These are phyloP conservation scores for Ecdyonurus torrentis DNA, from an alignment of 2,888 invertebrate species.

Conservation along the genomic window DNA sequence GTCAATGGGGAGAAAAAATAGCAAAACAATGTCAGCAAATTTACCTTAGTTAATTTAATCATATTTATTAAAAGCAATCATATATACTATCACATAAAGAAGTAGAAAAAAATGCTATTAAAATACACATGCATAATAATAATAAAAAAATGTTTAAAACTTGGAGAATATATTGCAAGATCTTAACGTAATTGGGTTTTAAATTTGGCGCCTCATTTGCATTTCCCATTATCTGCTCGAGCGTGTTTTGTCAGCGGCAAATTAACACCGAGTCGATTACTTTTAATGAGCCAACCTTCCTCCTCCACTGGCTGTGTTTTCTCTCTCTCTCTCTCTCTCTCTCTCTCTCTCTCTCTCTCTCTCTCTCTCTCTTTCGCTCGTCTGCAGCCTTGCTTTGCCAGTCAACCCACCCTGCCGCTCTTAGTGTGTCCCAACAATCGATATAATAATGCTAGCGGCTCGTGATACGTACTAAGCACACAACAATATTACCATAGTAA, in stretches of 20 bases:
- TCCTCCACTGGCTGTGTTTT: background rate
- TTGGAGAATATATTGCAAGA: background rate
- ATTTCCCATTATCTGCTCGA: slow-evolving; percentile 1
- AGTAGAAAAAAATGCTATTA: background rate
- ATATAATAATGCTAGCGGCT: background rate
- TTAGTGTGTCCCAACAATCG: background rate
- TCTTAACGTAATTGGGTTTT: slow-evolving; percentile 3
- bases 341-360: too few relatives aligned
- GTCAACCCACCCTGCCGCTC: background rate
- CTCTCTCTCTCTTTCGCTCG: background rate
- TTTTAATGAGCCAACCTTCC: slow-evolving; percentile 1
- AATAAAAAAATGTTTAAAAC: background rate
- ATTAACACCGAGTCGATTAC: slow-evolving; percentile 3
- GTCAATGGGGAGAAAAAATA: too few relatives aligned
- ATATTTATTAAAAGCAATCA: too few relatives aligned
- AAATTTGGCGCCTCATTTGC: slow-evolving; percentile 3
- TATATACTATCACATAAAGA: too few relatives aligned
- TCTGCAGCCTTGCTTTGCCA: background rate
- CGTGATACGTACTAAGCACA: background rate
- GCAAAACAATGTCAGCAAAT: too few relatives aligned
- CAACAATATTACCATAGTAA: background rate
- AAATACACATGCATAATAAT: background rate
- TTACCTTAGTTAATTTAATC: too few relatives aligned
- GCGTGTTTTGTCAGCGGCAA: slow-evolving; percentile 2
- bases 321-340: too few relatives aligned